Evolutionary conservation across 2,113 vertebrate genomes (phyloP), one percentile per base, ranked within the genome.

Genomic region (Elephantulus edwardii): DNA sequence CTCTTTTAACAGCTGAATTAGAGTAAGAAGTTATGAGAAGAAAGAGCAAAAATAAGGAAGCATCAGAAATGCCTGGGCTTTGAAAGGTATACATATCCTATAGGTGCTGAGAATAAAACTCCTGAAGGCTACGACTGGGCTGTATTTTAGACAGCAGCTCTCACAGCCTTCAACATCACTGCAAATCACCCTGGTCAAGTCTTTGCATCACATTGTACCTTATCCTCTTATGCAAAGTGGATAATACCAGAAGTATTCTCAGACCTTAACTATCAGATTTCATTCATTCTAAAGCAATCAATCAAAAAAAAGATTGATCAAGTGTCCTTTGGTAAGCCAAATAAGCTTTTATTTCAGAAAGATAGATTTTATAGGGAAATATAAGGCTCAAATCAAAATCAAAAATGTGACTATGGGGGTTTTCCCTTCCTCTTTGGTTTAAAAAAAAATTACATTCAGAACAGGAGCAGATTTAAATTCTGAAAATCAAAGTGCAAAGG

Each of bases 91-190:
- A 6, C 17, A 12, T 35, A 1, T 13, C 17, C 28, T 2, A 2
- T 0, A 26, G 8, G 40, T 20, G 33, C 62, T 44, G 4, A 8
- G 68, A 3, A 2, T 4, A 0, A 30, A 64, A 30, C 14, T 24
- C n/a, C 74, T 0, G 3, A 5, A 42, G 54, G n/a, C 66, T 3
- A 6, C 0, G 2, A 22, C 72, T 19, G 1, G 52, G 38, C 33
- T 5, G 60, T 1, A 5, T 6, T 9, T 1, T 20, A 6, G 28
- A 28, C 2, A 1, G 2, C 17, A 35, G 48, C 33, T 38, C 50
- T 0, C 0, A 48, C 24, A 56, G 40, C 20, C 13, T 28, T 10
- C 20, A 30, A 0, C 48, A 1, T 12, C 85, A 28, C 50, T 33
- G 1, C 19, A 8, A 35, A 9, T 6, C 66, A 13, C 64, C 33